Evolutionary conservation across 2,113 vertebrate genomes (phyloP).

Genomic region (Neofelis nebulosa): DNA sequence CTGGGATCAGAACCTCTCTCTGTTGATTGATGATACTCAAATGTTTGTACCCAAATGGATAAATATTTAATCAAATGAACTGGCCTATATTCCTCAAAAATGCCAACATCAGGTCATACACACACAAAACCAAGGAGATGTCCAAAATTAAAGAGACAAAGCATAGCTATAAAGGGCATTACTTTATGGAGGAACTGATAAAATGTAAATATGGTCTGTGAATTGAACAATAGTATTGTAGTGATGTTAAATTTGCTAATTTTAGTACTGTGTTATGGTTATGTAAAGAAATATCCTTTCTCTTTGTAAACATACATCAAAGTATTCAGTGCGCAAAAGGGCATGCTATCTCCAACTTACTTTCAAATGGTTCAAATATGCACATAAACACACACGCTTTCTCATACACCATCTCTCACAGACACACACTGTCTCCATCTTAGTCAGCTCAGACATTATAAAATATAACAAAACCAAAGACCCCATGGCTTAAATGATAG

Average conservation of each 20-base stretch:
- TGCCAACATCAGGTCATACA: not conserved
- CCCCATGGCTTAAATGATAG: not conserved
- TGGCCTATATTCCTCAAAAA: not conserved
- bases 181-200: not conserved
- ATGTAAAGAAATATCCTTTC: not conserved
- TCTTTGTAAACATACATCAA: not conserved
- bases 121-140: not conserved
- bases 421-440: not conserved
- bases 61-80: not conserved
- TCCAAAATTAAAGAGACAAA: not conserved
- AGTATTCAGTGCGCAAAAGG: not conserved
- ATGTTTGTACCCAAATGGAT: not conserved
- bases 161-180: not conserved
- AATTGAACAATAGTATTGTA: not conserved
- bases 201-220: not conserved
- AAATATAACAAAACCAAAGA: not conserved
- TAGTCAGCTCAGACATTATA: not conserved
- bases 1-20: not conserved
- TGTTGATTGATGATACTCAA: not conserved
- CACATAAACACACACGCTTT: not conserved
- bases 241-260: not conserved
- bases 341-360: not conserved
- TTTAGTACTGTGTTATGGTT: not conserved
- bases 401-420: not conserved
- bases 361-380: not conserved